Evolutionary conservation across 2,797 vertebrate genomes (phyloP).

Genomic region (Enteromius thamalakanensis): DNA sequence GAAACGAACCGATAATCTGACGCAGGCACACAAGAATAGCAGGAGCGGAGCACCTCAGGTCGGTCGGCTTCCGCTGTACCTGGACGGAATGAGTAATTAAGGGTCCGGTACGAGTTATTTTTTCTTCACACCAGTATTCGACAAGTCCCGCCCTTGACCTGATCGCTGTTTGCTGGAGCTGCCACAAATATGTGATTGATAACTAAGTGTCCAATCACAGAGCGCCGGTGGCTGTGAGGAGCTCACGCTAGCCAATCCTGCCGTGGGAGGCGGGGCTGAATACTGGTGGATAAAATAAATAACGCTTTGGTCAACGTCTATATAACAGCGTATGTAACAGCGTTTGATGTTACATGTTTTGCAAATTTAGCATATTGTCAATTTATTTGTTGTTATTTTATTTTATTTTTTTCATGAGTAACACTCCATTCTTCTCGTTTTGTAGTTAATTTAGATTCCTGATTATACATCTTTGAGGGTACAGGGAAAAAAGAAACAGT

Average conservation of each 20-base stretch:
- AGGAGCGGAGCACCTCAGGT: slow-evolving; percentile 40
- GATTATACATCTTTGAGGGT: background rate
- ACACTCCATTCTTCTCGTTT: background rate
- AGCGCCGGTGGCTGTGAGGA: too few species aligned
- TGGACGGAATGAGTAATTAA: slow-evolving; percentile 65
- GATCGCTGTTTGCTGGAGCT: background rate
- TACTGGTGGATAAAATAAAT: slow-evolving; percentile 10
- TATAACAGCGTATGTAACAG: background rate
- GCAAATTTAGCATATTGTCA: background rate
- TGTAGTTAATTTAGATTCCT: background rate
- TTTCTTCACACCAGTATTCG: slow-evolving; percentile 27
- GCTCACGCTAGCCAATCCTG: slow-evolving; percentile 4
- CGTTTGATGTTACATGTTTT: background rate
- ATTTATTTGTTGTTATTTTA: background rate
- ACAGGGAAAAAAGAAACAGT: background rate
- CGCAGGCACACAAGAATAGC: slow-evolving; percentile 36
- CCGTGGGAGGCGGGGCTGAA: background rate
- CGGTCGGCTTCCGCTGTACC: slow-evolving; percentile 59
- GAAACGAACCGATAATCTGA: slow-evolving; percentile 69
- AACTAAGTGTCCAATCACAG: slow-evolving; percentile 19
- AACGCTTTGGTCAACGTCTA: background rate
- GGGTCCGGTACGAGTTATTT: slow-evolving; percentile 41
- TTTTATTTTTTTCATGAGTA: background rate
- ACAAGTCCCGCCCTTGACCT: slow-evolving; percentile 21
- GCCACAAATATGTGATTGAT: background rate